Evolutionary conservation across 2,888 invertebrate genomes (phyloP).

Genomic region (Aethes cnicana): DNA sequence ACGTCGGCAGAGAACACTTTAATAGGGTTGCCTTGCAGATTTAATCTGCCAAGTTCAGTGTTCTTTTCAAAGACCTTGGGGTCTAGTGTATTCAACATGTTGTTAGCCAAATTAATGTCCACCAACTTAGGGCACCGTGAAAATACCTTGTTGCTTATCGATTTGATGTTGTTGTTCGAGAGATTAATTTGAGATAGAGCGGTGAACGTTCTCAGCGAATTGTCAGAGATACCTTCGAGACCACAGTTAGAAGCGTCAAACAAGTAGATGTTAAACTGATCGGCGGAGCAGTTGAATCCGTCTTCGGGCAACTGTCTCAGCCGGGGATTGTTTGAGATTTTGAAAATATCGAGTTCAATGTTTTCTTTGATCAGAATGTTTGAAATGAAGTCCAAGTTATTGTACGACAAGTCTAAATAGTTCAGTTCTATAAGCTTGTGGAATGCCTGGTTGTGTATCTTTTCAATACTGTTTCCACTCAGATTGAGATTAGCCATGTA

Average conservation of each 20-base stretch:
- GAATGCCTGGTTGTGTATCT: constrained; percentile 87
- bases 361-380: constrained; percentile 87
- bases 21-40: constrained; percentile 88
- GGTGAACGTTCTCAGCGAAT: constrained; percentile 87
- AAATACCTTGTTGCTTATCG: constrained; percentile 80
- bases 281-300: constrained; percentile 84
- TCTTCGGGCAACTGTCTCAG: constrained; percentile 85
- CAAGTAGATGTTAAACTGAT: constrained; percentile 84
- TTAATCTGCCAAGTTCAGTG: constrained; percentile 84
- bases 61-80: constrained; percentile 86
- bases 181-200: constrained; percentile 85
- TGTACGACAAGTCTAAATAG: constrained; percentile 88
- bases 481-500: constrained; percentile 85
- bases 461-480: constrained; percentile 86
- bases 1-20: constrained; percentile 85
- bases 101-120: constrained; percentile 88
- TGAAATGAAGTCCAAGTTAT: constrained; percentile 85
- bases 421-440: constrained; percentile 84
- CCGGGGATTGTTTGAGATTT: constrained; percentile 87
- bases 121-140: constrained; percentile 81
- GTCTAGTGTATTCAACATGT: constrained; percentile 84
- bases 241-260: constrained; percentile 90
- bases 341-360: constrained; percentile 85
- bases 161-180: constrained; percentile 85
- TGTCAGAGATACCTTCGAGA: constrained; percentile 83